A percentile compares a stretch with the other conserved stretches of the same genome.
phyloP scores from a whole-genome alignment of 2,113 vertebrate genomes.

The Oenanthe melanoleuca region DNA sequence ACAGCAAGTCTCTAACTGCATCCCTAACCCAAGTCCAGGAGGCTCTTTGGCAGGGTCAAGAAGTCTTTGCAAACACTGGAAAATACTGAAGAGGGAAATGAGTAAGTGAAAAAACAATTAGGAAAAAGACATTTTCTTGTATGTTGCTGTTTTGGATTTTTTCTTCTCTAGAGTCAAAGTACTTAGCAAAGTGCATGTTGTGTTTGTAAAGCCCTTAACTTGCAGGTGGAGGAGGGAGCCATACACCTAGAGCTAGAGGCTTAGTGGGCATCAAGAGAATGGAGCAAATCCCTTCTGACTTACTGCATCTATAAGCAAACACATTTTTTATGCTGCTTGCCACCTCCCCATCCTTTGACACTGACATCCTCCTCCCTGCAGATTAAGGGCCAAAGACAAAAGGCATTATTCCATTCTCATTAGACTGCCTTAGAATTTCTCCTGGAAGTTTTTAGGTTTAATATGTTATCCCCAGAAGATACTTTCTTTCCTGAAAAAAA shows the following conservation, averaged over 20 bases:
- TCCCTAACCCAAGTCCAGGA: background rate
- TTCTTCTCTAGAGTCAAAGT: background rate
- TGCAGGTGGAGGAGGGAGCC: background rate
- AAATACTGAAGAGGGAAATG: background rate
- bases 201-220: background rate
- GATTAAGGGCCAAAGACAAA: background rate
- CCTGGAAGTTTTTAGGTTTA: background rate
- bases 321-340: background rate
- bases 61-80: background rate
- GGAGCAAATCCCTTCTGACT: background rate
- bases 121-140: background rate
- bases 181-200: background rate
- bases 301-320: background rate
- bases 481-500: background rate
- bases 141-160: background rate
- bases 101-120: background rate
- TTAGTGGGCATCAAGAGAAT: background rate
- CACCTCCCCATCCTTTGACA: background rate
- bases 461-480: background rate
- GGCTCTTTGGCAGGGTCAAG: background rate
- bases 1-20: background rate
- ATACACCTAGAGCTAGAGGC: background rate
- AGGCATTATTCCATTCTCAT: background rate
- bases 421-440: background rate
- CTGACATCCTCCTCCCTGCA: background rate